phyloP scores from a whole-genome alignment of 2,113 vertebrate genomes.

The Trinectes maculatus region DNA sequence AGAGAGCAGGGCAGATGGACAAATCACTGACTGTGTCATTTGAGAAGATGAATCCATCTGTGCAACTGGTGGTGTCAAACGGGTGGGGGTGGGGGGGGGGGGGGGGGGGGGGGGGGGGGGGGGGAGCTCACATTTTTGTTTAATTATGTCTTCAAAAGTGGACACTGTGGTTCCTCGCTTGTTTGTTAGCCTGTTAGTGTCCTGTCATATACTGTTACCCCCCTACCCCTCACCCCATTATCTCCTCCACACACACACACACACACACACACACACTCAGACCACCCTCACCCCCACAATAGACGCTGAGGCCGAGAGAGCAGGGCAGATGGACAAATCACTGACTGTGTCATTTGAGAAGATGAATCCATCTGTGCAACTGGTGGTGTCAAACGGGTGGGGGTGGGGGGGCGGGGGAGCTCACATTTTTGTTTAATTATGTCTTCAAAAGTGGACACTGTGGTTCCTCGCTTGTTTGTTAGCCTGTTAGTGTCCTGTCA shows the following conservation, averaged over 20 bases:
- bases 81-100: no score
- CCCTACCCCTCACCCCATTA: conserved; percentile 29
- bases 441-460: conserved; percentile 24
- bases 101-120: no score
- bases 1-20: conserved; percentile 3
- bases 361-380: conserved; percentile 26
- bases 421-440: conserved; percentile 59
- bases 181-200: conserved; percentile 21
- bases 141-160: conserved; percentile 43
- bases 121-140: conserved; percentile 48
- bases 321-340: conserved; percentile 24
- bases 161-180: not conserved
- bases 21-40: conserved; percentile 39
- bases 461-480: not conserved
- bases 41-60: conserved; percentile 27
- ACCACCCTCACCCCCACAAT: conserved; percentile 26
- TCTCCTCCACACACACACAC: conserved; percentile 51
- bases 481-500: conserved; percentile 33
- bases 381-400: conserved; percentile 30
- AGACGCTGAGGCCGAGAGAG: no score
- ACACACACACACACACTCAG: conserved; percentile 48
- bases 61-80: conserved; percentile 32
- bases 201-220: conserved; percentile 22
- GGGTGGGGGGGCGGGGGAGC: no score
- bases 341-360: conserved; percentile 42